phyloP scores from a whole-genome alignment of 2,888 invertebrate species.

The Amphipoea oculea region DNA sequence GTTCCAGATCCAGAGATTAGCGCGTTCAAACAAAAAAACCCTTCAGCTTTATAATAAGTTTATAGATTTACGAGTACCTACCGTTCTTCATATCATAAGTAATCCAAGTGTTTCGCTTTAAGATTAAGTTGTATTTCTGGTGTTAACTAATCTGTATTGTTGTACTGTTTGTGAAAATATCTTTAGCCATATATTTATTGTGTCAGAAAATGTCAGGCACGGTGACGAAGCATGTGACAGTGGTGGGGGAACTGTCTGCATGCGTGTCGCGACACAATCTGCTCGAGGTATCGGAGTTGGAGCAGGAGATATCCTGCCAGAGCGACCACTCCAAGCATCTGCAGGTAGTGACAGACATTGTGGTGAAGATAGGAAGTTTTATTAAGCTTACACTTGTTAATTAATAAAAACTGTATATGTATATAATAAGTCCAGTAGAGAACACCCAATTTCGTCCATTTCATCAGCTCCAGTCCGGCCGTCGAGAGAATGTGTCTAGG shows the following conservation, averaged over 20 bases:
- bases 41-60: too few species aligned
- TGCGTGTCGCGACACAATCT: conserved; percentile 94
- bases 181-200: not conserved
- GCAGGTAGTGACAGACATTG: conserved; percentile 81
- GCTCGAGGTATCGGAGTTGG: conserved; percentile 97
- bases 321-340: conserved; percentile 94
- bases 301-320: conserved; percentile 98
- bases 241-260: conserved; percentile 98
- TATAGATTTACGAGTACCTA: not conserved
- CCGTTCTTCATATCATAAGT: not conserved
- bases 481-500: too few species aligned
- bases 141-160: not conserved
- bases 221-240: conserved; percentile 98
- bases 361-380: not conserved
- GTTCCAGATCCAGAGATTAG: too few species aligned
- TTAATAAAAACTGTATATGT: not conserved
- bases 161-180: not conserved
- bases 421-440: not conserved
- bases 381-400: not conserved
- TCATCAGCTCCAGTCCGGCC: not conserved
- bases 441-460: not conserved
- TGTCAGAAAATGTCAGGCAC: conserved; percentile 96
- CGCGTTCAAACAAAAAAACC: too few species aligned
- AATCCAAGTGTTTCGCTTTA: not conserved
- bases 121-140: not conserved